These are phyloP conservation scores for Melikaiella ostensackeni DNA, from an alignment of 2,888 invertebrate genomes.

Conservation along the genomic window DNA sequence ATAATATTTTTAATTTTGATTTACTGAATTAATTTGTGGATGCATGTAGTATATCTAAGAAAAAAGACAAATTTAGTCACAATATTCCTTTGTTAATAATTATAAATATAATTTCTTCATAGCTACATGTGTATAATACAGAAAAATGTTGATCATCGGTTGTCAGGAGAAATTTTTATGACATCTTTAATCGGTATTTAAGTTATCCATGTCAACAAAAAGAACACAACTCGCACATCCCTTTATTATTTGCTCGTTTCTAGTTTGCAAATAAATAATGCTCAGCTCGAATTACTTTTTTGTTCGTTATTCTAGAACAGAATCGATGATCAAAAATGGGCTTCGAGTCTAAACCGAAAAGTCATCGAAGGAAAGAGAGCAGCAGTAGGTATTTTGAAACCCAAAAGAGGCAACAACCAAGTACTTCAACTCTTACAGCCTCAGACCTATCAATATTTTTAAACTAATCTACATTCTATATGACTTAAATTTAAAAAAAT, in stretches of 20 bases:
- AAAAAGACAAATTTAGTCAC: neutral
- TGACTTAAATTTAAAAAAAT: slow-evolving; percentile 31
- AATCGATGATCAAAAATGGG: neutral
- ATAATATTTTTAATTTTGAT: neutral
- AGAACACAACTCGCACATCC: slow-evolving; percentile 38
- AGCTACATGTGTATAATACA: slow-evolving; percentile 70
- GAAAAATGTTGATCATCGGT: slow-evolving; percentile 61
- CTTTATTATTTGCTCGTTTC: slow-evolving; percentile 31
- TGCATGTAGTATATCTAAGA: neutral
- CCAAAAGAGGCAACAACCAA: neutral
- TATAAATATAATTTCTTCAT: slow-evolving; percentile 73
- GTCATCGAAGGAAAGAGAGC: neutral
- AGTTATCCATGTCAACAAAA: slow-evolving; percentile 46
- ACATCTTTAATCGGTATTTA: slow-evolving; percentile 39
- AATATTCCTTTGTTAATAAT: slow-evolving; percentile 63
- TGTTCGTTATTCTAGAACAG: neutral
- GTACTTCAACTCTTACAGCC: neutral
- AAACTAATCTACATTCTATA: neutral
- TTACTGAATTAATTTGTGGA: neutral
- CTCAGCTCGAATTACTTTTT: neutral
- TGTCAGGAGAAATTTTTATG: slow-evolving; percentile 53
- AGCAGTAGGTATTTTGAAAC: neutral
- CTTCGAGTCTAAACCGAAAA: neutral
- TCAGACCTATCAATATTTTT: neutral
- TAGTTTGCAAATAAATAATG: neutral